Base-by-base conservation (phyloP, 64 coral and sea anemone species). In the Montipora capricornis region DNA sequence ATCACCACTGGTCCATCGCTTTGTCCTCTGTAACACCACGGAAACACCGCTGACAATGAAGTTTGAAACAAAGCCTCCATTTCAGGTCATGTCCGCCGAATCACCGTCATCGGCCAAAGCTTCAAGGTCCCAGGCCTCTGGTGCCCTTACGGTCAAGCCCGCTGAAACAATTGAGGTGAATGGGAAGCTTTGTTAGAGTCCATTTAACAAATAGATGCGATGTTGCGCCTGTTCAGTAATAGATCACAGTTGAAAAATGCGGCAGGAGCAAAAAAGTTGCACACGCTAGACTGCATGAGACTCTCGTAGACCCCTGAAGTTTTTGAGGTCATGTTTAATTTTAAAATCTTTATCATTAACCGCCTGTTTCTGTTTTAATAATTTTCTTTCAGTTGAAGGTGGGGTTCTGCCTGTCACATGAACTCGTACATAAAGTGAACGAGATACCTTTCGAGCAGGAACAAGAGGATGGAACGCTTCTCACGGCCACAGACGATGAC, bases 141-240 rank as follows among this genome's bases (percentile, higher is more conserved):
- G 89, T 1, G 58, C 85, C 44, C 79, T 95, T 15, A 94, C 89
- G 44, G 47, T 96, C 62, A 96, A 99, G 68, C 98, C 98, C 5
- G 83, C 87, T 66, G 94, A 94, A 77, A 99, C 91, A 74, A 51
- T 99, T 8, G 88, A 99, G 95, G 98, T 99, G 80, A 19, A 6
- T 0, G 87, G 50, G n/a, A 6, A 70, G 7, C 20, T 61, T 15
- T 46, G 15, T 75, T 51, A 2, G 10, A 57, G 53, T 57, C 53
- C 29, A 29, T 29, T 29, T 29, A 29, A 29, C 29, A 29, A 29
- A 29, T 29, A 29, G 29, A 29, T 29, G 29, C 29, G 1, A 29
- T 29, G 29, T 29, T 29, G 29, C 26, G 26, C 29, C 29, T 29
- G 29, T 29, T 29, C 29, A 29, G 29, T 29, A 29, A 29, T 29